These are phyloP conservation scores for Thymallus thymallus DNA, from an alignment of 2,113 vertebrate species.

Conservation along the genomic window DNA sequence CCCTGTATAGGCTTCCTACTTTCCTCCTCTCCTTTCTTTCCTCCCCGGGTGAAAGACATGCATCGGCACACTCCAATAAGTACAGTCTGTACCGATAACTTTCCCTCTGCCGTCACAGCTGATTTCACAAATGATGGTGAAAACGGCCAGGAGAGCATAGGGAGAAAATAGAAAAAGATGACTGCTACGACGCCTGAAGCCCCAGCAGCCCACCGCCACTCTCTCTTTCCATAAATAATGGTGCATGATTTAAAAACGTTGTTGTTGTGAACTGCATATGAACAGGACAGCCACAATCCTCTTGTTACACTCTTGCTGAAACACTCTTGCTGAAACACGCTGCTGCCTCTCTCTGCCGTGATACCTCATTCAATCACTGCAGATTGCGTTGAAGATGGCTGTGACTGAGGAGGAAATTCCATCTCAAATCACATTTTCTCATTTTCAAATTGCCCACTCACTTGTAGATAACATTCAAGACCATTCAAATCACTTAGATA, in stretches of 20 bases:
- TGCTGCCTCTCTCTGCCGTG: background rate
- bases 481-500: constrained; percentile 24
- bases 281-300: background rate
- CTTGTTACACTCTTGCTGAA: background rate
- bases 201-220: constrained; percentile 40
- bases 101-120: constrained; percentile 70
- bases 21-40: constrained; percentile 18
- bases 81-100: constrained; percentile 56
- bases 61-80: constrained; percentile 53
- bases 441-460: too few relatives aligned
- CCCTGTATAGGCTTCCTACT: constrained; percentile 28
- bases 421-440: constrained; percentile 43
- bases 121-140: constrained; percentile 79
- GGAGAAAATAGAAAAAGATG: constrained; percentile 70
- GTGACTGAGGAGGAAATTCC: constrained; percentile 30
- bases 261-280: constrained; percentile 9
- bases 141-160: constrained; percentile 64
- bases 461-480: background rate
- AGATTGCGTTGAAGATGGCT: constrained; percentile 33
- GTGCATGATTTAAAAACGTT: constrained; percentile 69
- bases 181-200: constrained; percentile 41
- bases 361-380: constrained; percentile 22
- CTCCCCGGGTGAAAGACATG: constrained; percentile 36
- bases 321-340: background rate
- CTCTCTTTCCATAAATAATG: constrained; percentile 67